Percentiles rank a stretch among this genome's conserved stretches.
phyloP scores from a whole-genome alignment of 2,797 vertebrate genomes.

The Trachurus trachurus region DNA sequence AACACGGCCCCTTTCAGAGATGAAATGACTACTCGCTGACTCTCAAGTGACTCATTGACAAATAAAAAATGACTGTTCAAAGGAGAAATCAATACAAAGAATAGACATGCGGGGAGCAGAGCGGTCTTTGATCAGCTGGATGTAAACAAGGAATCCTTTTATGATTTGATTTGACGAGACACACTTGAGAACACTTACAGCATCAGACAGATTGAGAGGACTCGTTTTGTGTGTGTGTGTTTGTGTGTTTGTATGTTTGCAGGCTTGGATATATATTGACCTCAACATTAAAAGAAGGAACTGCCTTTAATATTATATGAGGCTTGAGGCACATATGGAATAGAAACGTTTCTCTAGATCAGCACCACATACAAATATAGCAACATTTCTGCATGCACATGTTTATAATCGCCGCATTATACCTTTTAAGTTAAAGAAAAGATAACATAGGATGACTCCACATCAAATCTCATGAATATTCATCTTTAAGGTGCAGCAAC shows the following conservation, averaged over 20 bases:
- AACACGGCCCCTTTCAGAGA: neutral
- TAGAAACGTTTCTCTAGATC: no score
- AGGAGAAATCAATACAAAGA: slow-evolving; percentile 2
- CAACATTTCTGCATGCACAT: no score
- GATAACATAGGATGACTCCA: no score
- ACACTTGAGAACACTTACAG: slow-evolving; percentile 7
- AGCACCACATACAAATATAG: no score
- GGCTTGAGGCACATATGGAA: no score
- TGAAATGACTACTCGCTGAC: neutral
- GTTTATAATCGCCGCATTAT: no score
- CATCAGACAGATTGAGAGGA: slow-evolving; percentile 11
- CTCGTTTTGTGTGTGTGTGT: neutral
- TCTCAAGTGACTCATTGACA: neutral
- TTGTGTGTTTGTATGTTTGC: neutral
- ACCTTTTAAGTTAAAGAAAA: no score
- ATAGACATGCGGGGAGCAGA: neutral
- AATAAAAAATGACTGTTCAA: neutral
- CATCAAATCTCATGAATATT: no score
- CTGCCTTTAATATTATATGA: no score
- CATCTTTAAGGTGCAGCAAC: no score
- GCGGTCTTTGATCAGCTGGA: slow-evolving; percentile 6
- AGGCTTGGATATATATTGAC: no score
- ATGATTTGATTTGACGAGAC: slow-evolving; percentile 18
- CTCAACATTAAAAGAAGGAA: no score
- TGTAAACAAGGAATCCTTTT: slow-evolving; percentile 28